Evolutionary conservation across 2,888 invertebrate genomes (phyloP).

Genomic region (Rotaria socialis): DNA sequence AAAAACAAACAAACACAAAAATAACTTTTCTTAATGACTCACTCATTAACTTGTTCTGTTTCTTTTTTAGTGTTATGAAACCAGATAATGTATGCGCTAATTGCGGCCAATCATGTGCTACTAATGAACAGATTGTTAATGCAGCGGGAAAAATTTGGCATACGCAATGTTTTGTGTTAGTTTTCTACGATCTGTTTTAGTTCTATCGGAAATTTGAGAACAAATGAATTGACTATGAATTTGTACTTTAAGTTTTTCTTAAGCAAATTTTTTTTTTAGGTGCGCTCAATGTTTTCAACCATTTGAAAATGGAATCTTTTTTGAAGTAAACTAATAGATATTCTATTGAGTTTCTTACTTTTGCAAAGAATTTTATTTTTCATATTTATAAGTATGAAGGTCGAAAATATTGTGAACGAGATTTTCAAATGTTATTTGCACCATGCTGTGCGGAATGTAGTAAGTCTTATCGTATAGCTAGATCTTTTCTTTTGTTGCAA

Average conservation of each 20-base stretch:
- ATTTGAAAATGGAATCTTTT: conserved; percentile 93
- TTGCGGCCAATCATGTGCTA: conserved; percentile 89
- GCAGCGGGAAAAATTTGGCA: conserved; percentile 98
- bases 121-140: conserved; percentile 95
- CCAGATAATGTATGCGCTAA: conserved; percentile 69
- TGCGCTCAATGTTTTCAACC: conserved; percentile 98
- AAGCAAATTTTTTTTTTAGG: conserved; percentile 58
- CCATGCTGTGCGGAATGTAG: conserved; percentile 78
- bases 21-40: neutral
- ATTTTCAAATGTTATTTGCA: conserved; percentile 92
- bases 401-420: conserved; percentile 95
- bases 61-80: neutral
- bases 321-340: conserved; percentile 66
- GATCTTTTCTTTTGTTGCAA: conserved; percentile 36
- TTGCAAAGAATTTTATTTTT: conserved; percentile 37
- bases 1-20: too few relatives aligned
- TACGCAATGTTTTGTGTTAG: conserved; percentile 93
- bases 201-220: too few relatives aligned
- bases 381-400: conserved; percentile 73
- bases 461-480: conserved; percentile 70
- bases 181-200: conserved; percentile 46
- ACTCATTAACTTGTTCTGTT: neutral
- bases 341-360: neutral
- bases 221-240: too few relatives aligned
- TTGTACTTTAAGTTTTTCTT: too few relatives aligned